Base-by-base conservation (phyloP, 2,797 vertebrate genomes). In the Eremophila alpestris region DNA sequence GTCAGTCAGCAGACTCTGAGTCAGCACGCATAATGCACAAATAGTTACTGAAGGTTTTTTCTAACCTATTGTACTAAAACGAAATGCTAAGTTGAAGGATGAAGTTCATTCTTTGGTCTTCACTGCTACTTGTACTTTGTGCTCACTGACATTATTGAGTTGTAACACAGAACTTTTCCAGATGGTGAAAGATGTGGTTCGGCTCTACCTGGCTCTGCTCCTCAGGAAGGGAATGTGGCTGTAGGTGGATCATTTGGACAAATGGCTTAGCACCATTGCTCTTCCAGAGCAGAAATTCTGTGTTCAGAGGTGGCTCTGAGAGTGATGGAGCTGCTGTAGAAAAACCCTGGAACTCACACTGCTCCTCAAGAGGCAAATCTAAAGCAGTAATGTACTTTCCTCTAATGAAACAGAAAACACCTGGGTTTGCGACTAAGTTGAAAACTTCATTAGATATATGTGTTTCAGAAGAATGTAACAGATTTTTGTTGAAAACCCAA, bases 1-100 rank as follows among this genome's bases (percentile, higher is more conserved):
- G 91, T 88, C 90, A 91, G 59, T 93, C 94, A 94, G 79, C 86
- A 86, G 73, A 60, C 51, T 83, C 55, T 88, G 83, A 89, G 45
- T 92, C 87, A 91, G 70, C 63, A 82, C 48, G 12, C 62, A 45
- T 43, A 75, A 56, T 77, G 30, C 67, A 69, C 56, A 85, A 70
- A 70, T 60, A 87, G 81, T 71, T 69, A 24, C 59, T 82, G n/a
- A 45, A 15, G 40, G 30, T 26, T 64, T 91, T 63, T 62, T 90
- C 54, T 64, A 80, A 68, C 56, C 36, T 20, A 0, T 88, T 79
- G 24, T 9, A 24, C 34, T 45, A 51, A 81, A 60, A 26, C 32
- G 27, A 58, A 84, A 49, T n/a, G 9, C 45, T 49, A 79, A 91
- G 21, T 17, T 76, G 55, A 83, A 93, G 49, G 70, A 46, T 1